phyloP scores from a whole-genome alignment of 2,797 vertebrate genomes.

The Smutsia gigantea region DNA sequence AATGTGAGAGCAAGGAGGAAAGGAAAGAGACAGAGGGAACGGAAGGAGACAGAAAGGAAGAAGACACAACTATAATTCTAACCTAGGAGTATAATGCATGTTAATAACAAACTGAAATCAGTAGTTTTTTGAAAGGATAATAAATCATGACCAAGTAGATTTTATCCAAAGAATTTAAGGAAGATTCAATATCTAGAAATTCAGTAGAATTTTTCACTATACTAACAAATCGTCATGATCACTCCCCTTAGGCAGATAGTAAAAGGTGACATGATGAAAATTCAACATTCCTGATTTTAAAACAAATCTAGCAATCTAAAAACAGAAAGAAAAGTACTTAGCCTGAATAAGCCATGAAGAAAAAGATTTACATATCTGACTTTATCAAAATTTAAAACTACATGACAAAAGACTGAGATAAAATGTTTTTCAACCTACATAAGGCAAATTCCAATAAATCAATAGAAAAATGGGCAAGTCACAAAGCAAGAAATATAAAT shows the following conservation, averaged over 20 bases:
- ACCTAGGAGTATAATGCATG: neutral
- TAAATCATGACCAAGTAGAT: neutral
- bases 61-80: neutral
- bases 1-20: neutral
- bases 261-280: constrained; percentile 8
- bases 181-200: neutral
- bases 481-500: neutral
- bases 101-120: neutral
- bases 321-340: neutral
- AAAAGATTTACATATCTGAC: neutral
- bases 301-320: neutral
- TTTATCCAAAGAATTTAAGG: constrained; percentile 31
- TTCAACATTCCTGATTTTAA: neutral
- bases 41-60: neutral
- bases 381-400: constrained; percentile 17
- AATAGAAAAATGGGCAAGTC: neutral
- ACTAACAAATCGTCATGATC: neutral
- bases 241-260: neutral
- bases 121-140: neutral
- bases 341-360: neutral
- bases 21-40: neutral
- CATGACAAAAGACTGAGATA: neutral
- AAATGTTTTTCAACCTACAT: neutral
- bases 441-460: neutral
- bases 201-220: constrained; percentile 4